Base-by-base conservation (phyloP, 2,797 vertebrate species). In the Enteromius thamalakanensis region DNA sequence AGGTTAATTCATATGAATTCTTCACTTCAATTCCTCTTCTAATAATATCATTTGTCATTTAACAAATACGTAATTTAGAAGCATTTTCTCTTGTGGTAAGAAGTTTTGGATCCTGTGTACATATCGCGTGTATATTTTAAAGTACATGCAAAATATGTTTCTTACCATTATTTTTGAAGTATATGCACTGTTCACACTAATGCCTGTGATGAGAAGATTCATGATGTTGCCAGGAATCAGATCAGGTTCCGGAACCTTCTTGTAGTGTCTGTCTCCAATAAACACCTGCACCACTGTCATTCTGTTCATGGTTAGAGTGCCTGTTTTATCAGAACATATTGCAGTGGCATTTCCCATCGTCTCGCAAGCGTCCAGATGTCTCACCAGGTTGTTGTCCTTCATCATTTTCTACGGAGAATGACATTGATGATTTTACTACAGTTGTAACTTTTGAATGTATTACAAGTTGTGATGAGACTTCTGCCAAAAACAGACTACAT, bases 281-380 rank as follows among this genome's bases (percentile, higher is more conserved):
- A 96, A 96, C 64, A 94, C 93, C 88, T 99, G 97, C 21, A 99
- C 97, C 67, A 99, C 98, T 0, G 95, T 97, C 98, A 99, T 99
- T 76, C 98, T 94, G 87, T 99, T 99, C 93, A 96, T 99, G 1
- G 98, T 99, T n/a, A 99, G 93, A 0, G 98, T 99, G 85, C 98
- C 98, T 0, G 98, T 99, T 92, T 99, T 99, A 93, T 99, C 98
- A 0, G 98, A 99, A 92, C 98, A 99, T 92, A 99, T 99, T 83
- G 98, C 97, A 0, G 98, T 99, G 87, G 98, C 98, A 0, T 99
- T 99, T 84, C 98, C 98, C 98, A 99, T 99, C 0, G 98, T 99
- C 90, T 99, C 98, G 7, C 98, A 99, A 42, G 98, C 98, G 0
- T 99, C 98, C 91, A 99, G 92, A 91, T 99, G 98, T 82, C 98